phyloP scores from a whole-genome alignment of 2,797 vertebrate genomes.

The Pterois miles region DNA sequence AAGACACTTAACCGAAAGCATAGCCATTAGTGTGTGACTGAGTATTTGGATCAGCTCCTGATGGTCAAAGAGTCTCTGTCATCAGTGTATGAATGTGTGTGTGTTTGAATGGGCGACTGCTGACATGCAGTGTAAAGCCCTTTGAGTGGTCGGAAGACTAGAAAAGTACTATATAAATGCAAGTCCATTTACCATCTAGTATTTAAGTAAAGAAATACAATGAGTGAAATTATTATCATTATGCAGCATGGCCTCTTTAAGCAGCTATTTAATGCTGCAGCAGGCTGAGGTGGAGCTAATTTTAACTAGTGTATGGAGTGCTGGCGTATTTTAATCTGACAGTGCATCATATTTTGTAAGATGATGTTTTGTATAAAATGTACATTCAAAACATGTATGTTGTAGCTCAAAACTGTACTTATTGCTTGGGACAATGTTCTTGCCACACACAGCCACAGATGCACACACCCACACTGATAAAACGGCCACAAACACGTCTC shows the following conservation, averaged over 20 bases:
- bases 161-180: too few species aligned
- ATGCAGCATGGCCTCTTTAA: not conserved
- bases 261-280: not conserved
- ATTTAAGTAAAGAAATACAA: not conserved
- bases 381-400: not conserved
- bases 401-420: not conserved
- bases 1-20: too few species aligned
- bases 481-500: conserved; percentile 6
- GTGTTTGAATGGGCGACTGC: too few species aligned
- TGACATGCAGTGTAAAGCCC: too few species aligned
- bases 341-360: not conserved
- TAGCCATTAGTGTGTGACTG: too few species aligned
- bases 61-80: too few species aligned
- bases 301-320: not conserved
- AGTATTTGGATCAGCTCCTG: too few species aligned
- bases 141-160: too few species aligned
- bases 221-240: not conserved
- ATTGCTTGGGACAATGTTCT: not conserved
- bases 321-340: not conserved
- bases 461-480: conserved; percentile 24
- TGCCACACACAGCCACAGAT: not conserved
- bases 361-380: not conserved
- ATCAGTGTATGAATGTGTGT: too few species aligned
- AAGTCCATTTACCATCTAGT: too few species aligned
- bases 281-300: not conserved